Conservation (phyloP, 2,113 vertebrate species). For the Callocephalon fimbriatum region DNA sequence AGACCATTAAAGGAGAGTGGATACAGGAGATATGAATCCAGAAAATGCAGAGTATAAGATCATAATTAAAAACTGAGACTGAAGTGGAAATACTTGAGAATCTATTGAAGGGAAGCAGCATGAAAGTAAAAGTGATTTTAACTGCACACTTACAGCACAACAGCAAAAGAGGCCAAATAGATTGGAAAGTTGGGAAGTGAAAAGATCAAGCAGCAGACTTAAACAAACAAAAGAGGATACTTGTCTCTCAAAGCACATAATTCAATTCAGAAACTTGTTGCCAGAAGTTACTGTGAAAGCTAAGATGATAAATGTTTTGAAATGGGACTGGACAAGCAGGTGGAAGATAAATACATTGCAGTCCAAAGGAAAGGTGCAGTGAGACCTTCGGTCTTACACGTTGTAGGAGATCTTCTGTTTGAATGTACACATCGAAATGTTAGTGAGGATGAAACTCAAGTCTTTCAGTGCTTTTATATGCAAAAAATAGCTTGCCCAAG, state of each 20-base stretch:
- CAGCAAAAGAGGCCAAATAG: neutral
- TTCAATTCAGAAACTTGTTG: neutral
- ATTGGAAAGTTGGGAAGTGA: neutral
- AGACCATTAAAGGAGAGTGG: neutral
- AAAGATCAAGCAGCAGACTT: neutral
- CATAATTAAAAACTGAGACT: neutral
- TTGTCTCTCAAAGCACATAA: conserved; percentile 12
- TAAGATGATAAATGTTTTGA: conserved; percentile 20
- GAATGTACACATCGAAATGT: neutral
- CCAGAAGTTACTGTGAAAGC: conserved; percentile 3
- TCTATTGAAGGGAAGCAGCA: neutral
- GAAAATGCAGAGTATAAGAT: neutral
- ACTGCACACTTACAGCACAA: neutral
- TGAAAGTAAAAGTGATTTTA: neutral
- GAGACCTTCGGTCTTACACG: neutral
- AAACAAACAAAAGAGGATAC: conserved; percentile 18
- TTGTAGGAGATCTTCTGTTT: neutral
- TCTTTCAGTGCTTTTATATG: neutral
- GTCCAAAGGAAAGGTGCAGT: neutral
- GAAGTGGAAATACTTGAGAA: neutral
- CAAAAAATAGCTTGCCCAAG: neutral
- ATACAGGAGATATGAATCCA: neutral
- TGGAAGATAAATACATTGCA: neutral
- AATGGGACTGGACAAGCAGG: neutral
- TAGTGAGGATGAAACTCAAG: accelerated